Evolutionary conservation across 2,797 vertebrate species (phyloP).

Genomic region (Cygnus olor): DNA sequence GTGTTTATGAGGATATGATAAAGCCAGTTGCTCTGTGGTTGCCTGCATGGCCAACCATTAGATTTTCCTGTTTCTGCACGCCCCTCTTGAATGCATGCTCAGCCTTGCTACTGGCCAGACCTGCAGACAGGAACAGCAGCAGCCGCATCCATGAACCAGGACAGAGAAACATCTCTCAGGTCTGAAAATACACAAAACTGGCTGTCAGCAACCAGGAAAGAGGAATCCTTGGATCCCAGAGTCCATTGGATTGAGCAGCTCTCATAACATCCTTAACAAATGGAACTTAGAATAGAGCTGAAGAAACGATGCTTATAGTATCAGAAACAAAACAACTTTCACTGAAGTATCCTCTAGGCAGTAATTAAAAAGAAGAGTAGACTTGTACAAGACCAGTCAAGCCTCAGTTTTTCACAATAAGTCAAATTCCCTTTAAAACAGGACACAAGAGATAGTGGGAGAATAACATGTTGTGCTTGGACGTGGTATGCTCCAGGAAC

Average conservation of each 20-base stretch:
- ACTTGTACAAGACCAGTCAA: not conserved
- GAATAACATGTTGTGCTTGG: not conserved
- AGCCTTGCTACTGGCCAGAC: not conserved
- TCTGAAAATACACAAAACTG: not conserved
- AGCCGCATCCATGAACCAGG: fast-evolving
- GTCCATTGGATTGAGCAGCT: fast-evolving
- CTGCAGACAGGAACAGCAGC: not conserved
- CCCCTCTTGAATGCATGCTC: not conserved
- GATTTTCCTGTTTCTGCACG: not conserved
- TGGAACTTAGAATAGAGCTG: not conserved
- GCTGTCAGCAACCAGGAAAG: not conserved
- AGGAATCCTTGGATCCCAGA: not conserved
- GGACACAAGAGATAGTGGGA: not conserved
- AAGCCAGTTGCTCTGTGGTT: not conserved
- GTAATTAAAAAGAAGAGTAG: not conserved
- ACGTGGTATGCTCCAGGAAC: not conserved
- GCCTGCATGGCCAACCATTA: not conserved
- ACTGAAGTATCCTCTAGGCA: not conserved
- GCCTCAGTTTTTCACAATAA: not conserved
- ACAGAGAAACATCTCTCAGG: not conserved
- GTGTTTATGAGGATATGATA: not conserved
- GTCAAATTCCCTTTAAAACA: not conserved
- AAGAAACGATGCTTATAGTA: not conserved
- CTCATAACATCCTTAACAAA: not conserved
- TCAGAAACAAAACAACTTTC: not conserved